Base-by-base conservation (phyloP, 2,113 vertebrate species). In the Thalassoma bifasciatum region DNA sequence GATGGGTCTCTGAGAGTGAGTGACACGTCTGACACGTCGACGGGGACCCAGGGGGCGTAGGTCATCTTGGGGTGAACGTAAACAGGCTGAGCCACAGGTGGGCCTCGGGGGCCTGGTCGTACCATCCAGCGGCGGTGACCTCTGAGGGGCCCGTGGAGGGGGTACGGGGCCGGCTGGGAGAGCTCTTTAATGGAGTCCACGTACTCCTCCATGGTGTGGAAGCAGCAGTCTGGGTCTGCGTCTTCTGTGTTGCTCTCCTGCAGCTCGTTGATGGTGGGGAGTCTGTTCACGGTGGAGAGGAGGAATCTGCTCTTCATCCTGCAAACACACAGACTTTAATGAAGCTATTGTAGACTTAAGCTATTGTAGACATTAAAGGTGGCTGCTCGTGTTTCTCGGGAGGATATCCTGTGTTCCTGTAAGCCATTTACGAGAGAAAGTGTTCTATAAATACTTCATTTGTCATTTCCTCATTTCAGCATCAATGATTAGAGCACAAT, bases 111-210 rank as follows among this genome's bases (percentile, higher is more conserved):
- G 37, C 24, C 14, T 2, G 42, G 26, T 10, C 61, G 71, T 1
- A 44, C 60, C 49, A 54, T 70, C 79, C 76, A 79, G 38, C 50
- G 22, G 17, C 79, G 79, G 75, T 72, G 78, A 8, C 82, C 79
- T 46, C 81, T 82, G 13, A 89, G 84, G 21, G 85, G 84, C 21
- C 86, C 86, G 0, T 92, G 89, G 4, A 82, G 85, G 19, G 83
- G 86, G 65, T 82, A 89, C 1, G 72, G 69, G 7, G 85, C 68
- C 0, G 84, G 86, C 76, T 90, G 90, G n/a, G 90, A 89, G 24
- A 92, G 88, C 72, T 88, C 88, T 49, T 59, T 87, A 38, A 94
- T 91, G 66, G 90, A 92, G 66, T 88, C 82, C 37, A 85, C 8
- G 16, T 91, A 92, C 14, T 91, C 76, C 57, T 92, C 79, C 81